Evolutionary conservation across 2,797 vertebrate species (phyloP), one percentile per base, ranked within the genome.

Genomic region (Mormyrops attenuatus): DNA sequence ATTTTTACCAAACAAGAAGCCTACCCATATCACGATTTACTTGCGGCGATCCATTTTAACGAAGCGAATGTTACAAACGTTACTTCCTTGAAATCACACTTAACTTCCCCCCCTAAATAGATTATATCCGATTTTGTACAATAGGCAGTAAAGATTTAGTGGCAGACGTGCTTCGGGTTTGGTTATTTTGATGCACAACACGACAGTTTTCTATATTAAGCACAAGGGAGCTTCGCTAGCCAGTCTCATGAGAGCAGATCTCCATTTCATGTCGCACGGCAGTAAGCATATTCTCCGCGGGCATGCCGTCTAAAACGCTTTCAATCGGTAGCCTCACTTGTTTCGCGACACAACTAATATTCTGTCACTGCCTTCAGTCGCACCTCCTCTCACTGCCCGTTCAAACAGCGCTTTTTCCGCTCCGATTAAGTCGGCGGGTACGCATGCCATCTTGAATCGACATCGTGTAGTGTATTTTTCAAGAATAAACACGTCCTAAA

Each of bases 131-230:
- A 17, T 77, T 77, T 44, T 47, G 38, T 47, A 82, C 77, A 88
- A 26, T 47, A 82, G 41, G 41, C 41, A 47, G 41, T 47, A 82
- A 47, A 44, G 77, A 82, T 82, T 44, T 82, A 47, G 5, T n/a
- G 20, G 77, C 20, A 82, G 41, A n/a, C 77, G 20, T 22, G 38
- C 38, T 82, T 77, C 15, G 34, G 69, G 34, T 77, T 77, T 41
- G 34, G 69, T 77, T 77, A 77, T 82, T 82, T 82, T 82, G 77
- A 44, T 82, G 41, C 41, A 82, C 41, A 82, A 82, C 38, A 47
- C 41, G 77, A 22, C 77, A 82, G 77, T 82, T 82, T 44, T 82
- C 77, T 82, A 82, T 82, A 82, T 82, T 82, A 82, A 47, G 77
- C 77, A 20, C 77, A 47, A 41, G 69, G 69, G 69, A 77, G 34